Base-by-base conservation (phyloP, 2,888 invertebrate genomes). In the Adineta ricciae region DNA sequence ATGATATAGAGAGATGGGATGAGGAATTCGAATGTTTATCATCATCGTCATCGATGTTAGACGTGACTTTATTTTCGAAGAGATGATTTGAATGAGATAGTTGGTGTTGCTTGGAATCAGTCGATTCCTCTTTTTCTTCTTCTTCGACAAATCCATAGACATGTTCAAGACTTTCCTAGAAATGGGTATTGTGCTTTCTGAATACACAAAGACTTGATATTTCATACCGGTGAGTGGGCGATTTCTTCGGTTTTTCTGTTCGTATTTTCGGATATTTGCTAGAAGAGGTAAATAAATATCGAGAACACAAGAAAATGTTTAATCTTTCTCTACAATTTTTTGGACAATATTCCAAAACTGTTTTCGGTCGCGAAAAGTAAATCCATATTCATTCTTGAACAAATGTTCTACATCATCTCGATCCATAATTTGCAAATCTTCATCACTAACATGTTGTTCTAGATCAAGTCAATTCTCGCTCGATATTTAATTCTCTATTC, bases 291-390 rank as follows among this genome's bases (percentile, higher is more conserved):
- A 32, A 32, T 50, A 19, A 16, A 50, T 50, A 50, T 50, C 32
- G 5, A 32, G n/a, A n/a, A n/a, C n/a, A n/a, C n/a, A n/a, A n/a
- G n/a, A n/a, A n/a, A n/a, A n/a, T n/a, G n/a, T n/a, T n/a, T n/a
- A n/a, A n/a, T n/a, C n/a, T n/a, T 32, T 32, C 1, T 19, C 1
- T 78, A 78, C 78, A 38, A 38, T 8, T 78, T 78, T 38, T 41
- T 78, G 78, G 21, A 78, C 21, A 2, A 78, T n/a, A 78, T 38
- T 78, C 78, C 78, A 78, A 78, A 78, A 78, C 2, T 78, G 38
- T 78, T 78, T 78, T 9, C 78, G 38, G 41, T 78, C 38, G 24
- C 78, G 78, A 78, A 78, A 78, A 38, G 78, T 78, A 78, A 78
- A 78, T 16, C 78, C 78, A 78, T 78, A 41, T 78, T 78, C 78